phyloP scores from a whole-genome alignment of 1,140 invertebrate genomes.

The Drosophila bocqueti region DNA sequence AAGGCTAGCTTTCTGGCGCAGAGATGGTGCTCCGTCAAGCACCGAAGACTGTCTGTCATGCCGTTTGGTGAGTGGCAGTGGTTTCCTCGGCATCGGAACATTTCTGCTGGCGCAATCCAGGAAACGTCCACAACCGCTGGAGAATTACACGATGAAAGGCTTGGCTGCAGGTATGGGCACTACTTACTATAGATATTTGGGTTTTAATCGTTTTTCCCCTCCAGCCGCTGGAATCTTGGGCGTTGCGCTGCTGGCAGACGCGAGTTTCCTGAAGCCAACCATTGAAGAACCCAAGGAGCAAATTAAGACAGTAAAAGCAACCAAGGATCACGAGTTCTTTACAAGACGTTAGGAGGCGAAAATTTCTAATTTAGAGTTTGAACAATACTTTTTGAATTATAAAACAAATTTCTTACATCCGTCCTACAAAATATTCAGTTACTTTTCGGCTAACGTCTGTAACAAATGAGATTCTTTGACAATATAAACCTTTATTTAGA shows the following conservation, averaged over 20 bases:
- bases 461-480: background rate
- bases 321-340: slow-evolving; percentile 56
- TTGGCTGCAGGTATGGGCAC: slow-evolving; percentile 54
- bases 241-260: slow-evolving; percentile 64
- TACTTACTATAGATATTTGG: background rate
- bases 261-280: slow-evolving; percentile 58
- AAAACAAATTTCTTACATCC: background rate
- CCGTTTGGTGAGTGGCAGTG: slow-evolving; percentile 64
- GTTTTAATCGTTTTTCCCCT: background rate
- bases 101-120: slow-evolving; percentile 62
- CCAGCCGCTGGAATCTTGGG: slow-evolving; percentile 55
- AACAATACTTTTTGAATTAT: background rate
- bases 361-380: background rate
- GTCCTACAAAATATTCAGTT: background rate
- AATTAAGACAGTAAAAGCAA: slow-evolving; percentile 11
- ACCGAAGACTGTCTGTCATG: slow-evolving; percentile 59
- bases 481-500: slow-evolving; percentile 10
- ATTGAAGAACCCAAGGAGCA: slow-evolving; percentile 12
- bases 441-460: background rate
- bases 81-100: slow-evolving; percentile 64
- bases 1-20: slow-evolving; percentile 59
- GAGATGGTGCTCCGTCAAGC: slow-evolving; percentile 46
- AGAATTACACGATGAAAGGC: slow-evolving; percentile 66
- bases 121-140: slow-evolving; percentile 43
- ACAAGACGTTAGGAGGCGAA: slow-evolving; percentile 38